These are phyloP conservation scores for Teleogryllus oceanicus DNA, from an alignment of 2,888 invertebrate species.

Conservation along the genomic window DNA sequence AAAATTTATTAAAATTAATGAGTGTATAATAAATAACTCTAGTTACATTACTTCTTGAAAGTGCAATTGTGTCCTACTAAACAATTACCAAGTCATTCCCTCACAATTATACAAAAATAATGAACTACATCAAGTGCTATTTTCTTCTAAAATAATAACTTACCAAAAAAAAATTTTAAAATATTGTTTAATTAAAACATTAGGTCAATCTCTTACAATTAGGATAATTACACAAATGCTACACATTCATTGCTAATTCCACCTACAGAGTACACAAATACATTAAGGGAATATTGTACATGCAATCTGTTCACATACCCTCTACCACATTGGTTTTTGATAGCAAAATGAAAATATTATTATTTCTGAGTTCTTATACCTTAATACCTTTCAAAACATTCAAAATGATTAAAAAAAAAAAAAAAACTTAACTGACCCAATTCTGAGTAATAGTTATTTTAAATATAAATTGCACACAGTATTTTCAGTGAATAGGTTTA, in stretches of 20 bases:
- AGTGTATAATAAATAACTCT: slow-evolving; percentile 6
- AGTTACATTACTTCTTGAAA: neutral
- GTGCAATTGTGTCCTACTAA: neutral
- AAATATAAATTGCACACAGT: neutral
- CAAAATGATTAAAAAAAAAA: neutral
- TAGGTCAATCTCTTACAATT: too few relatives aligned
- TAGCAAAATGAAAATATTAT: neutral
- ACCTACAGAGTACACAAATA: neutral
- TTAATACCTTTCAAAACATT: neutral
- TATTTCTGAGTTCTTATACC: neutral
- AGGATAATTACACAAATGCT: too few relatives aligned
- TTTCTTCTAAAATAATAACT: neutral
- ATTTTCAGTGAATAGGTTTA: neutral
- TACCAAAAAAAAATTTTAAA: too few relatives aligned
- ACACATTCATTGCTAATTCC: neutral
- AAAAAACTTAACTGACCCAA: neutral
- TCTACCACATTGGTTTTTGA: neutral
- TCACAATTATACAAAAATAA: neutral
- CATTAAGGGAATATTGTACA: slow-evolving; percentile 1
- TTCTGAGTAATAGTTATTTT: neutral
- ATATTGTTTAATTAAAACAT: too few relatives aligned
- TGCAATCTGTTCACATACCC: slow-evolving; percentile 10
- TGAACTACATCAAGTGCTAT: too few relatives aligned
- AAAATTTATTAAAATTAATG: slow-evolving; percentile 18
- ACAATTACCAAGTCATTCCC: neutral